Evolutionary conservation across 2,113 vertebrate species (phyloP).

Genomic region (Gymnobelideus leadbeateri): DNA sequence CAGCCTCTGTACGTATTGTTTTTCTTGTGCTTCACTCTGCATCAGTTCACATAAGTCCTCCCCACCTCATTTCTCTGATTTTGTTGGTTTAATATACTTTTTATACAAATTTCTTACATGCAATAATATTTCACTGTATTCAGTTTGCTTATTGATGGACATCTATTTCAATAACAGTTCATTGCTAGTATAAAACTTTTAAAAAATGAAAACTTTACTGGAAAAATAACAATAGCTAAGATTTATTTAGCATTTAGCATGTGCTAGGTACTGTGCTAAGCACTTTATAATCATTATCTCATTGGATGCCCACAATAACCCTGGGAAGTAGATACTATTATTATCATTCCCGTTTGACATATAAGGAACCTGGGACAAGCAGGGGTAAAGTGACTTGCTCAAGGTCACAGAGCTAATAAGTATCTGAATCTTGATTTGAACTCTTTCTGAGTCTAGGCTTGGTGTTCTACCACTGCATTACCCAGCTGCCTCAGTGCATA

Average conservation of each 20-base stretch:
- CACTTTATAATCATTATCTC: not conserved
- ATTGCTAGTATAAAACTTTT: not conserved
- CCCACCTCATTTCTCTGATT: not conserved
- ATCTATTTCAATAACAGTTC: not conserved
- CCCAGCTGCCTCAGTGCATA: not conserved
- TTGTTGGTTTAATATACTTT: not conserved
- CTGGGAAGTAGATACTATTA: not conserved
- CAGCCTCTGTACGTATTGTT: not conserved
- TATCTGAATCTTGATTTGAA: not conserved
- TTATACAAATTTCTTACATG: not conserved
- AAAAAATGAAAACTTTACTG: not conserved
- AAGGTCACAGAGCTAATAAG: not conserved
- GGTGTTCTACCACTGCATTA: not conserved
- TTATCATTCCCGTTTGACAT: not conserved
- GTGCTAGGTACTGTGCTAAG: not conserved
- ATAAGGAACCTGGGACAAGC: not conserved
- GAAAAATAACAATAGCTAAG: not conserved
- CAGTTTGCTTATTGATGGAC: not conserved
- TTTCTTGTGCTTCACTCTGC: not conserved
- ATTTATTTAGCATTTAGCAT: not conserved
- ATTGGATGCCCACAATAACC: not conserved
- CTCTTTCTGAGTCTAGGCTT: not conserved
- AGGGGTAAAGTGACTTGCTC: not conserved
- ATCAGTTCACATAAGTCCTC: not conserved
- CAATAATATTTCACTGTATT: not conserved